phyloP scores from a whole-genome alignment of 2,113 vertebrate species.

The Callorhinus ursinus region DNA sequence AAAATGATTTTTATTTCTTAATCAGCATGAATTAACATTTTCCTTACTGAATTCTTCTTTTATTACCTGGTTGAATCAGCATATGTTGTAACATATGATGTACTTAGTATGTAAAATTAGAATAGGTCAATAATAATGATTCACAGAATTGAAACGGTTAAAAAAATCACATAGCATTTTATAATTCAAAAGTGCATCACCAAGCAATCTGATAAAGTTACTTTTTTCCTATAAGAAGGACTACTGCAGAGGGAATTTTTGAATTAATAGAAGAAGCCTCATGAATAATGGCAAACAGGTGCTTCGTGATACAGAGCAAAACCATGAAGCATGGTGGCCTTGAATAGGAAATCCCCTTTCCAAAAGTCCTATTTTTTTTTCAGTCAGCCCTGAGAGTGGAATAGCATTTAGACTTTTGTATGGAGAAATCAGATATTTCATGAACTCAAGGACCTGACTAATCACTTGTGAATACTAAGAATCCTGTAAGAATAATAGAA shows the following conservation, averaged over 20 bases:
- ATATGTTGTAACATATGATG: background rate
- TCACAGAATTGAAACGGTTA: background rate
- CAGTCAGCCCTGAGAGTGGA: background rate
- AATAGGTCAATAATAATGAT: background rate
- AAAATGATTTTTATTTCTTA: background rate
- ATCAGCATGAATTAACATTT: background rate
- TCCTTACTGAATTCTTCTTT: background rate
- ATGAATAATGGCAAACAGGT: slow-evolving; percentile 23
- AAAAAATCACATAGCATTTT: background rate
- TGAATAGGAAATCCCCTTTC: slow-evolving; percentile 39
- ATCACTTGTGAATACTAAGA: slow-evolving; percentile 47
- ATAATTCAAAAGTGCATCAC: background rate
- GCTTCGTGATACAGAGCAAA: background rate
- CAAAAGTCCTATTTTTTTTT: background rate
- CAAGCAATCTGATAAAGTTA: background rate
- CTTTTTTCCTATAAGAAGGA: background rate
- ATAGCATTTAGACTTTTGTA: slow-evolving; percentile 14
- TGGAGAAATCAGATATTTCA: slow-evolving; percentile 30
- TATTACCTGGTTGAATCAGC: background rate
- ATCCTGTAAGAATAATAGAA: slow-evolving; percentile 60
- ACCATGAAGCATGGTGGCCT: background rate
- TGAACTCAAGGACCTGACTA: slow-evolving; percentile 44
- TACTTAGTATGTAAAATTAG: background rate
- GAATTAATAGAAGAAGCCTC: slow-evolving; percentile 43
- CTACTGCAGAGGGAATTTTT: slow-evolving; percentile 7